Base-by-base conservation (phyloP, 53 echinoderm and acorn worm species). In the Mesocentrotus franciscanus region DNA sequence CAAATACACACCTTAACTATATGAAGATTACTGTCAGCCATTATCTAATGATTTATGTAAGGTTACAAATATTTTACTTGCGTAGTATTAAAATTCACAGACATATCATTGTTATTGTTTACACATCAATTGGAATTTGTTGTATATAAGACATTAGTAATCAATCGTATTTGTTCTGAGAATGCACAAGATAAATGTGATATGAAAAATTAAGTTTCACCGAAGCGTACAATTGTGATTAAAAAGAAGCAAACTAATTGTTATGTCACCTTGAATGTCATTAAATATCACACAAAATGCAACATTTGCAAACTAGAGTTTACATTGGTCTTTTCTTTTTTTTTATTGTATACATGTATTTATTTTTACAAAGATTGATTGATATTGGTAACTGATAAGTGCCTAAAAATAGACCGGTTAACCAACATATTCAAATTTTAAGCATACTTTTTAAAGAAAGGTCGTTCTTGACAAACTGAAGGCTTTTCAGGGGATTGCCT, bases 241-340 rank as follows among this genome's bases (percentile, higher is more conserved):
- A 49, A 39, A 75, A 75, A 49, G 4, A 84, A 29, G 9, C 9
- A 18, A 20, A 84, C 26, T 9, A 84, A 84, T 84, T 84, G 55
- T 84, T 83, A 20, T 84, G 84, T 84, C 84, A 84, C 84, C 84
- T 84, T 84, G 84, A 84, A 84, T 84, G 55, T 84, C 55, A 84
- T 55, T 84, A 84, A 84, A 84, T 84, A 8, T 49, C 42, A 84
- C 84, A 55, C 55, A 84, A 84, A 49, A 32, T 76, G 76, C 76
- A 76, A 33, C 4, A 33, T 33, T 76, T 76, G 76, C 33, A 75
- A 75, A 74, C 10, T 75, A 29, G 1, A 26, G n/a, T 71, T 71
- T 24, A 66, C 71, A 11, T 3, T 33, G 0, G 42, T 55, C 84
- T 49, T 49, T 15, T 49, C 39, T 39, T 36, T 74, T 74, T 2